These are phyloP conservation scores for Aleiodes sp. DNA, from an alignment of 1,140 invertebrate genomes.

Conservation along the genomic window DNA sequence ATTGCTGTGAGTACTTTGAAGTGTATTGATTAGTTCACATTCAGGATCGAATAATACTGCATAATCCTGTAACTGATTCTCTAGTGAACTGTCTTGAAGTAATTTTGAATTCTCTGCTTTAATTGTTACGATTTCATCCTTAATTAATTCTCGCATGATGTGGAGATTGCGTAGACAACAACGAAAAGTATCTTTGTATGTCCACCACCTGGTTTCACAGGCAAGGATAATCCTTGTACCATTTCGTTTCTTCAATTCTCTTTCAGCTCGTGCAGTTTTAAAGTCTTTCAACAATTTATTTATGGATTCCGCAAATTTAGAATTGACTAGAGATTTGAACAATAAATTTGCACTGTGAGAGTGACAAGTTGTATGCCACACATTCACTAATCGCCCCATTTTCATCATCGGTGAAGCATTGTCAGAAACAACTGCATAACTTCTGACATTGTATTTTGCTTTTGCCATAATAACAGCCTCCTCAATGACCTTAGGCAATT, in stretches of 20 bases:
- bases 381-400: slow-evolving; percentile 24
- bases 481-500: neutral
- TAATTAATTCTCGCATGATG: slow-evolving; percentile 13
- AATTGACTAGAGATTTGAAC: slow-evolving; percentile 1
- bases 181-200: slow-evolving; percentile 17
- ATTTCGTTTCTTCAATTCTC: neutral
- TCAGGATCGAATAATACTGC: slow-evolving; percentile 17
- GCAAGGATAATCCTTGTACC: slow-evolving; percentile 13
- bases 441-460: slow-evolving; percentile 23
- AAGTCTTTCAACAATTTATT: neutral
- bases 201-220: slow-evolving; percentile 24
- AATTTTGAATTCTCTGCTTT: neutral
- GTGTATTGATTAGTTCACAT: slow-evolving; percentile 24
- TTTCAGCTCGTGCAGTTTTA: slow-evolving; percentile 2
- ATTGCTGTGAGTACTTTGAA: too few species aligned
- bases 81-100: neutral
- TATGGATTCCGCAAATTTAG: neutral
- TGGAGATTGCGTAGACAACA: slow-evolving; percentile 19
- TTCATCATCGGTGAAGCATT: slow-evolving; percentile 28
- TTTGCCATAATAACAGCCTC: slow-evolving; percentile 8
- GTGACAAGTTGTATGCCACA: slow-evolving; percentile 28
- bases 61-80: neutral
- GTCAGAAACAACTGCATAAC: slow-evolving; percentile 27
- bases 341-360: slow-evolving; percentile 31
- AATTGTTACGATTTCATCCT: neutral